These are phyloP conservation scores for Pantherophis guttatus DNA, from an alignment of 2,113 vertebrate species.

Conservation along the genomic window DNA sequence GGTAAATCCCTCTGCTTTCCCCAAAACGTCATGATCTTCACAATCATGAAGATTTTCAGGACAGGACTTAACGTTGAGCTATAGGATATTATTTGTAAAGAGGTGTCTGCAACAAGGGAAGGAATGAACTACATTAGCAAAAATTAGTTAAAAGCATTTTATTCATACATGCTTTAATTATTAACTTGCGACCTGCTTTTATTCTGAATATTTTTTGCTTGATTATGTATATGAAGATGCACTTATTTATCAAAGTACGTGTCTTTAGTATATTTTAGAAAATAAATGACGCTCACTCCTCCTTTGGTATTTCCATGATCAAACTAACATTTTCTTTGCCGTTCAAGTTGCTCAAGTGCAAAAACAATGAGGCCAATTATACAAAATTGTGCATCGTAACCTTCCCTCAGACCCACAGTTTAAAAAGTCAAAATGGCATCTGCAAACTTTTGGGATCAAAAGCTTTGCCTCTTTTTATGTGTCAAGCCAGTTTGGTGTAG, in stretches of 20 bases:
- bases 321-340: neutral
- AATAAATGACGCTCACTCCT: neutral
- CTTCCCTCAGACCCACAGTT: no score
- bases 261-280: neutral
- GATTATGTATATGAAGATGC: neutral
- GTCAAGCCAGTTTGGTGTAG: neutral
- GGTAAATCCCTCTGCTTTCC: neutral
- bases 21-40: neutral
- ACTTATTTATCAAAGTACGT: neutral
- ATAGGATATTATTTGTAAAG: neutral
- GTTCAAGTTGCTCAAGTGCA: neutral
- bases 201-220: neutral
- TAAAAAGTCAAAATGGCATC: neutral
- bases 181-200: neutral
- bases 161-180: neutral
- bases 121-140: neutral
- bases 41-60: neutral
- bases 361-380: neutral
- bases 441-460: neutral
- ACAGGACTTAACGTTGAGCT: no score
- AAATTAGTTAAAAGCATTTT: neutral
- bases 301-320: neutral
- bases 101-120: neutral
- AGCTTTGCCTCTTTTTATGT: neutral
- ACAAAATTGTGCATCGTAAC: constrained; percentile 8